phyloP scores from a whole-genome alignment of 2,888 invertebrate species.

The Theodoxus fluviatilis region DNA sequence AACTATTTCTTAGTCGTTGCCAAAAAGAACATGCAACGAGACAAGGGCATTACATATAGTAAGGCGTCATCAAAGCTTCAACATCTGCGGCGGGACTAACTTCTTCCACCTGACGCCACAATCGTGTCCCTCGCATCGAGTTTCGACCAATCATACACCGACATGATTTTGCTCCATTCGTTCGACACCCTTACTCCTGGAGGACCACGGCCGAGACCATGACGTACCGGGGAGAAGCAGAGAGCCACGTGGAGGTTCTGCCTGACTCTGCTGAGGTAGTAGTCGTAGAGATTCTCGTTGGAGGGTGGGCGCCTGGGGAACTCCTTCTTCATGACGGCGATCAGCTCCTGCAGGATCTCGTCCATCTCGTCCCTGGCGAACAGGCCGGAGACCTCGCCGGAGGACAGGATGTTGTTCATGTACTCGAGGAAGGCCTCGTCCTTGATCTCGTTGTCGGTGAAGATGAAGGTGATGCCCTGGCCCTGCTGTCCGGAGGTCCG shows the following conservation, averaged over 20 bases:
- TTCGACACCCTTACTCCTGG: no score
- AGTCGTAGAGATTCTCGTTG: conserved; percentile 92
- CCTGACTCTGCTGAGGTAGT: conserved; percentile 87
- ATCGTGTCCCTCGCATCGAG: no score
- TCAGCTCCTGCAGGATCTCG: conserved; percentile 91
- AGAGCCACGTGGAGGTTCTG: conserved; percentile 93
- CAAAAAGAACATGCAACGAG: no score
- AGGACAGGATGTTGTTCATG: conserved; percentile 91
- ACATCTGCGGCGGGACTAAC: no score
- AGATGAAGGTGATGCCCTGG: conserved; percentile 96
- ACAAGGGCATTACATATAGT: no score
- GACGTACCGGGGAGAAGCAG: conserved; percentile 88
- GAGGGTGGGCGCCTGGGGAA: conserved; percentile 87
- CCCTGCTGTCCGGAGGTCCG: conserved; percentile 93
- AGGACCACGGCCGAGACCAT: no score
- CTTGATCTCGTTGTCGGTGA: conserved; percentile 95
- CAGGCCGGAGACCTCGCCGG: conserved; percentile 84
- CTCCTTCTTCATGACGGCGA: conserved; percentile 91
- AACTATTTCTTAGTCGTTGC: no score
- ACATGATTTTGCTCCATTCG: no score
- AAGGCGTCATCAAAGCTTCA: no score
- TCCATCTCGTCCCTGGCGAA: conserved; percentile 94
- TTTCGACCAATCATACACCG: no score
- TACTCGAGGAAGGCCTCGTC: conserved; percentile 98
- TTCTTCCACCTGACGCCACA: no score